A percentile compares a stretch with the other conserved stretches of the same genome.
phyloP scores from a whole-genome alignment of 2,113 vertebrate genomes.

The Polyodon spathula region DNA sequence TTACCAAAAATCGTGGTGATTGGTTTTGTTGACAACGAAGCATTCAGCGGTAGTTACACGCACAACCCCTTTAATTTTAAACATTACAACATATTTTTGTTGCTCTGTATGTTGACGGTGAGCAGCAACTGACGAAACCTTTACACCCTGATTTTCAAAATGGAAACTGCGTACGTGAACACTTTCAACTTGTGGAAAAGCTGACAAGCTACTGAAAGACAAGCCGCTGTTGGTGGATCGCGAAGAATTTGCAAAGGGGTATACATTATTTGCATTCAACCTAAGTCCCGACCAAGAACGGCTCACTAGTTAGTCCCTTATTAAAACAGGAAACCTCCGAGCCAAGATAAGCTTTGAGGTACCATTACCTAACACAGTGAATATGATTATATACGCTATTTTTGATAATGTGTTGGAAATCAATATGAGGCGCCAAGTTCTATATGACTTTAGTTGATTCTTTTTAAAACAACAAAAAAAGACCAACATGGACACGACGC shows the following conservation, averaged over 20 bases:
- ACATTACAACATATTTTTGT: background rate
- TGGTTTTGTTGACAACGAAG: background rate
- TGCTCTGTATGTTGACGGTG: background rate
- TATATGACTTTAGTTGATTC: background rate
- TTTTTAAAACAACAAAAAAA: background rate
- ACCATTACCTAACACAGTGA: background rate
- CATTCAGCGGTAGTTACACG: background rate
- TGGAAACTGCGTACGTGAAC: background rate
- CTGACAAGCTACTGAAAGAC: slow-evolving; percentile 7
- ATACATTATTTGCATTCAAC: slow-evolving; percentile 6
- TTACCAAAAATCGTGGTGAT: background rate
- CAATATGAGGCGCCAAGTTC: background rate
- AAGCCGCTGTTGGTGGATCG: background rate
- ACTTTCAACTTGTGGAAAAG: slow-evolving; percentile 4
- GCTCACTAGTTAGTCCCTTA: slow-evolving; percentile 7
- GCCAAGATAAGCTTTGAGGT: background rate
- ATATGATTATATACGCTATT: slow-evolving; percentile 1
- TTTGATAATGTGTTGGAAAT: background rate
- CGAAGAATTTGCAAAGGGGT: no score
- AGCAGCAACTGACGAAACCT: background rate
- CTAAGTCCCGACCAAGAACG: background rate
- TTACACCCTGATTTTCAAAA: background rate
- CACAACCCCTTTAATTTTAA: slow-evolving; percentile 1
- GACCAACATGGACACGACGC: background rate
- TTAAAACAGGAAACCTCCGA: background rate